phyloP scores from a whole-genome alignment of 37 sponge, comb jelly and placozoan species.

The Ianthella basta region DNA sequence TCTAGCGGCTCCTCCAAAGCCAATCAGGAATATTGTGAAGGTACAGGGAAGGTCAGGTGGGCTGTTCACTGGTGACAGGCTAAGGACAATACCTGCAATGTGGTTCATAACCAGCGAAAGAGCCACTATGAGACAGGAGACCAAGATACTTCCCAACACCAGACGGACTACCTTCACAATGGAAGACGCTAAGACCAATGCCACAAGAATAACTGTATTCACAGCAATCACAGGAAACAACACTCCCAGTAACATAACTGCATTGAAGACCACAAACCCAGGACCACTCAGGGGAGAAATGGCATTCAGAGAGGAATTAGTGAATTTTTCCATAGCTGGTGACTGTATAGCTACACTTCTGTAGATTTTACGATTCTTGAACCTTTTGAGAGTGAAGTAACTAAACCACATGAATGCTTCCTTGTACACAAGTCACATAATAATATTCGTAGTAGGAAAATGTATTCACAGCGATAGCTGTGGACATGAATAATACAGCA shows the following conservation, averaged over 20 bases:
- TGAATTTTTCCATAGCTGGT: no score
- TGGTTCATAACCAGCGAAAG: conserved; percentile 1
- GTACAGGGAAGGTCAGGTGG: not conserved
- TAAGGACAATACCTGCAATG: conserved; percentile 9
- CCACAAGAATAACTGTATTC: not conserved
- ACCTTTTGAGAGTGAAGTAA: no score
- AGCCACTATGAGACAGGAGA: not conserved
- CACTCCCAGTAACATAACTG: not conserved
- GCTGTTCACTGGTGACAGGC: not conserved
- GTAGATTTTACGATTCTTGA: no score
- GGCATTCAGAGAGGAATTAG: no score
- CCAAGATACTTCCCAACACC: not conserved
- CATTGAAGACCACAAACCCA: not conserved
- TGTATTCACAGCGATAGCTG: no score
- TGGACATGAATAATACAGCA: no score
- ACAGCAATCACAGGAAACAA: not conserved
- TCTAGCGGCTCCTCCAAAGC: not conserved
- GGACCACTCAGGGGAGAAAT: no score
- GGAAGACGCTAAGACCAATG: not conserved
- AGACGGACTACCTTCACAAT: not conserved
- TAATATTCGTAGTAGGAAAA: no score
- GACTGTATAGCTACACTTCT: no score
- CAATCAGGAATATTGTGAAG: not conserved
- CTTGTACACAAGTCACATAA: no score
- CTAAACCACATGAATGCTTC: no score